Percentiles rank a stretch among this genome's conserved stretches.
Evolutionary conservation across 2,888 invertebrate genomes (phyloP).

Genomic region (Steromphala cineraria): DNA sequence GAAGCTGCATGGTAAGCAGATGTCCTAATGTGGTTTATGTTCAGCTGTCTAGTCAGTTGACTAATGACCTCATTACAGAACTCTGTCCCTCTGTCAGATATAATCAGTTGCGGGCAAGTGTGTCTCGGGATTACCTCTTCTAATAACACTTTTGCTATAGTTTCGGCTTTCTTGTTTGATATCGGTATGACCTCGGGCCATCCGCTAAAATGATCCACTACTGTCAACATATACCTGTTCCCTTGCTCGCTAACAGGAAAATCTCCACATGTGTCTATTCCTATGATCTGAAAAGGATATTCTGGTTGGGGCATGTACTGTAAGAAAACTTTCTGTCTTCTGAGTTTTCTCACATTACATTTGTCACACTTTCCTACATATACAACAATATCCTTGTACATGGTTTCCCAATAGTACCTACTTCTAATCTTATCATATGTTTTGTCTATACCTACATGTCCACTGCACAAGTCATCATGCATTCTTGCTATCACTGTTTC

Average conservation of each 20-base stretch:
- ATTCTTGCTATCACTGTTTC: neutral
- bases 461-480: neutral
- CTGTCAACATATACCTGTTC: constrained; percentile 9
- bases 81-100: constrained; percentile 4
- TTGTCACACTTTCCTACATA: neutral
- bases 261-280: constrained; percentile 8
- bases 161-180: neutral
- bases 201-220: constrained; percentile 4
- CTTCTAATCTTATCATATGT: neutral
- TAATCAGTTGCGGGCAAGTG: neutral
- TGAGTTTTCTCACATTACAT: neutral
- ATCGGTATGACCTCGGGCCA: constrained; percentile 18
- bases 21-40: neutral
- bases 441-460: constrained; percentile 13
- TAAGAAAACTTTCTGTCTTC: neutral
- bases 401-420: neutral
- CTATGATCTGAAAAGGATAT: constrained; percentile 5
- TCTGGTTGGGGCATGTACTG: neutral
- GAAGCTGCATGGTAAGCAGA: constrained; percentile 1
- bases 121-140: neutral
- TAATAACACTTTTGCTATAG: neutral
- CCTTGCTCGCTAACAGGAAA: neutral
- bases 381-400: constrained; percentile 2
- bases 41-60: neutral
- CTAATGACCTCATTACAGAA: neutral